Evolutionary conservation across 1,140 invertebrate species (phyloP).

Genomic region (Lucilia cuprina): DNA sequence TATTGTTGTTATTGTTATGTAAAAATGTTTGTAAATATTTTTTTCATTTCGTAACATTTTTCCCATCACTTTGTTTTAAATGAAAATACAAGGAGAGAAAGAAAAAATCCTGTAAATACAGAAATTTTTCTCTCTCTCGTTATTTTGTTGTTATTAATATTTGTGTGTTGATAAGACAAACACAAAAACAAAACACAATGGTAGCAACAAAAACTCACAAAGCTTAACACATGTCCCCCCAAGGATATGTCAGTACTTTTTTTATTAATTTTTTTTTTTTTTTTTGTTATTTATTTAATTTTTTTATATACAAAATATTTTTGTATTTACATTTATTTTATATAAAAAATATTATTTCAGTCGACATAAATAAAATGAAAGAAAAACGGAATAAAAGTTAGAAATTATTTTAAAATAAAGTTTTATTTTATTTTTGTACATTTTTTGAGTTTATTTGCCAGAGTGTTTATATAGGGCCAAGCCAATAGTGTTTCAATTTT

Average conservation of each 20-base stretch:
- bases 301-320: not conserved
- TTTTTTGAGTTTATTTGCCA: too few relatives aligned
- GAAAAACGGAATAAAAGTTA: too few relatives aligned
- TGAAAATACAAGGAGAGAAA: not conserved
- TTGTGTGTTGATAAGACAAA: not conserved
- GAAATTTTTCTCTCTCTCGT: not conserved
- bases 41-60: not conserved
- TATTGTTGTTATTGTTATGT: not conserved
- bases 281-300: not conserved
- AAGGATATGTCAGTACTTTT: constrained; percentile 11
- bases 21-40: not conserved
- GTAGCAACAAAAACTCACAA: not conserved
- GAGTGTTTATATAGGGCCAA: too few relatives aligned
- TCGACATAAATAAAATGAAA: too few relatives aligned
- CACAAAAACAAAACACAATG: not conserved
- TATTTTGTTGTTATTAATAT: not conserved
- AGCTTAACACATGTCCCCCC: constrained; percentile 9
- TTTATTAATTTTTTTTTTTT: not conserved
- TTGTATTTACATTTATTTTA: not conserved
- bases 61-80: not conserved
- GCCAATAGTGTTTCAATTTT: too few relatives aligned
- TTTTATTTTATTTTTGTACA: too few relatives aligned
- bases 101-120: not conserved
- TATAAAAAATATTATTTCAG: too few relatives aligned
- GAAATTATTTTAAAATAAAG: too few relatives aligned